phyloP scores from a whole-genome alignment of 2,797 vertebrate species.

The Cichlasoma orientale region DNA sequence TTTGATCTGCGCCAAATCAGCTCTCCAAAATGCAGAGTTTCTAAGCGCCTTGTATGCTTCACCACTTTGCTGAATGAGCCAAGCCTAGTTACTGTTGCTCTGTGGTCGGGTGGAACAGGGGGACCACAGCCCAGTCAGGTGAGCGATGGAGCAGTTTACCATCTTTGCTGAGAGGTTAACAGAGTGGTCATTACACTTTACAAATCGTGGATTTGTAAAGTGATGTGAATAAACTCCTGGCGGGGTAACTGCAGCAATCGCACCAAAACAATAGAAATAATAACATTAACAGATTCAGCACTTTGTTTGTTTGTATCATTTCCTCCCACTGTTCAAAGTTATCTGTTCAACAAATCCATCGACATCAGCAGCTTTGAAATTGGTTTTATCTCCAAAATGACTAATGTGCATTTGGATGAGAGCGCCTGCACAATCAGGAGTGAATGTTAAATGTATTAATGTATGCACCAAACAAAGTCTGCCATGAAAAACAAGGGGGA shows the following conservation, averaged over 20 bases:
- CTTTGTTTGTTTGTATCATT: constrained; percentile 25
- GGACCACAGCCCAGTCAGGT: not conserved
- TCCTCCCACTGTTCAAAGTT: constrained; percentile 27
- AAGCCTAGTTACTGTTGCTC: no score
- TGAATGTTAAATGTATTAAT: constrained; percentile 69
- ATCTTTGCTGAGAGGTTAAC: not conserved
- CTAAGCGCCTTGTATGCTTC: no score
- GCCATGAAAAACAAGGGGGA: constrained; percentile 46
- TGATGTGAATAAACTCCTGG: constrained; percentile 18
- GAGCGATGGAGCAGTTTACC: not conserved
- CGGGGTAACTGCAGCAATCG: constrained; percentile 16
- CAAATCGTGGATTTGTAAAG: not conserved
- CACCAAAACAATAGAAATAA: constrained; percentile 9
- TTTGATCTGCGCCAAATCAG: no score
- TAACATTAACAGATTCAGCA: constrained; percentile 35
- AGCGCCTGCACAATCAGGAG: constrained; percentile 56
- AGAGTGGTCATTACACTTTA: constrained; percentile 16
- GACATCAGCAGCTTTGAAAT: constrained; percentile 72
- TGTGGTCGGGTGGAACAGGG: not conserved
- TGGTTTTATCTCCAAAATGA: constrained; percentile 65
- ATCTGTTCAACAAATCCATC: constrained; percentile 59
- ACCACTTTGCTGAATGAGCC: no score
- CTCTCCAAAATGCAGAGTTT: no score
- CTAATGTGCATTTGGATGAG: constrained; percentile 62
- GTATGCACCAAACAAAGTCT: constrained; percentile 61